These are phyloP conservation scores for Trachelus iudaicus DNA, from an alignment of 2,888 invertebrate genomes.

Conservation along the genomic window DNA sequence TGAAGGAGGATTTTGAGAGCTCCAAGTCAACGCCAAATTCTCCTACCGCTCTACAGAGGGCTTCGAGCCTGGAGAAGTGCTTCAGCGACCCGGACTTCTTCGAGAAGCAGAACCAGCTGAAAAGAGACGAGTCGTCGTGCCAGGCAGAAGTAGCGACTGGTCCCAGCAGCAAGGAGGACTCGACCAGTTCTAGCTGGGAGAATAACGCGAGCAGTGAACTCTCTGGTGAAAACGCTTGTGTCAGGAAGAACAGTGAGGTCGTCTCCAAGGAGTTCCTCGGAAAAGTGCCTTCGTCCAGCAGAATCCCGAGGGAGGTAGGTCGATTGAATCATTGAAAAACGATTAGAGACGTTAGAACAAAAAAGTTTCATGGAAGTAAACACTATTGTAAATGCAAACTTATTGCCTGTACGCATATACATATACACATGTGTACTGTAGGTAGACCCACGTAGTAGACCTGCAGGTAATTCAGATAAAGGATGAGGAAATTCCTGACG, in stretches of 20 bases:
- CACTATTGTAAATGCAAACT: too few species aligned
- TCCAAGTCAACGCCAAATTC: slow-evolving; percentile 47
- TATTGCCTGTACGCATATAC: not conserved
- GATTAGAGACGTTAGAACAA: not conserved
- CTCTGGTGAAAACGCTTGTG: slow-evolving; percentile 26
- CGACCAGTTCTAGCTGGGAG: slow-evolving; percentile 40
- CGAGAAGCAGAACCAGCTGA: slow-evolving; percentile 27
- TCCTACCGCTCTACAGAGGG: slow-evolving; percentile 40
- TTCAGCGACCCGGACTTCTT: slow-evolving; percentile 52
- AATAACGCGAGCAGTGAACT: slow-evolving; percentile 40
- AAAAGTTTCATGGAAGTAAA: not conserved
- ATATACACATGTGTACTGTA: not conserved
- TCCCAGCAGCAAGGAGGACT: slow-evolving; percentile 30
- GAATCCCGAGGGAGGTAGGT: slow-evolving; percentile 14
- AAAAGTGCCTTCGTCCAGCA: slow-evolving; percentile 43
- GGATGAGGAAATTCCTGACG: not conserved
- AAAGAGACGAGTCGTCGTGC: slow-evolving; percentile 23
- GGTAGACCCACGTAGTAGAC: not conserved
- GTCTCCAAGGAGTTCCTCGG: slow-evolving; percentile 42
- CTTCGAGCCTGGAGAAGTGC: slow-evolving; percentile 51
- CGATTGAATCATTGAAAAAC: slow-evolving; percentile 10
- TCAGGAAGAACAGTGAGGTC: slow-evolving; percentile 33
- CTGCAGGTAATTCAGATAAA: not conserved
- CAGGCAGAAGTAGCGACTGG: slow-evolving; percentile 36
- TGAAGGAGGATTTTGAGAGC: slow-evolving; percentile 41